These are phyloP conservation scores for Drosophila pandora DNA, from an alignment of 1,140 invertebrate species.

Conservation along the genomic window DNA sequence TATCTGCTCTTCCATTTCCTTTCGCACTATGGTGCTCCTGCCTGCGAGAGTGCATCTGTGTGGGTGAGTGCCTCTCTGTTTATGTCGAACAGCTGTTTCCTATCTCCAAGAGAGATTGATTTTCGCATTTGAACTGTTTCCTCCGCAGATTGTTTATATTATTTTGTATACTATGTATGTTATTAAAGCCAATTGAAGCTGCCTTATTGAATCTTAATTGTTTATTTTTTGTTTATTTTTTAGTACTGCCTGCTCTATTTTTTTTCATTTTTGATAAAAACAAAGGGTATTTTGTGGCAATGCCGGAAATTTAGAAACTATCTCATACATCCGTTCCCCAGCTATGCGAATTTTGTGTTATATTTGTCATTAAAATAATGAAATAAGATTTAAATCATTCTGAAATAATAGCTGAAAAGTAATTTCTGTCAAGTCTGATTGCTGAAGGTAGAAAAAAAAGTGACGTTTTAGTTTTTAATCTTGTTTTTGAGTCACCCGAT, in stretches of 20 bases:
- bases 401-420: too few species aligned
- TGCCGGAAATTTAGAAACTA: not conserved
- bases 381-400: too few species aligned
- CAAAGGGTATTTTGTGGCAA: not conserved
- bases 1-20: constrained; percentile 26
- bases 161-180: not conserved
- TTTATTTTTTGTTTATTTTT: constrained; percentile 22
- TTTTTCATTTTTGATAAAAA: constrained; percentile 4
- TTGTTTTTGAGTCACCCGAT: constrained; percentile 19
- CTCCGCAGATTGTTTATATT: constrained; percentile 1
- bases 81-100: constrained; percentile 71
- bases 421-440: too few species aligned
- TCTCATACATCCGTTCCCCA: not conserved
- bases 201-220: constrained; percentile 14
- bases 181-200: constrained; percentile 33
- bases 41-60: constrained; percentile 3
- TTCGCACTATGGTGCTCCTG: constrained; percentile 1
- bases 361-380: too few species aligned
- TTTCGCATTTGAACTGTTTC: constrained; percentile 13
- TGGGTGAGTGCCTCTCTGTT: constrained; percentile 44
- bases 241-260: not conserved
- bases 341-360: not conserved
- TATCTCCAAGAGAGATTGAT: constrained; percentile 18
- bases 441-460: too few species aligned
- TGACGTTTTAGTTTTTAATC: not conserved